Base-by-base conservation (phyloP, 2,797 vertebrate genomes). In the Melopsittacus undulatus region DNA sequence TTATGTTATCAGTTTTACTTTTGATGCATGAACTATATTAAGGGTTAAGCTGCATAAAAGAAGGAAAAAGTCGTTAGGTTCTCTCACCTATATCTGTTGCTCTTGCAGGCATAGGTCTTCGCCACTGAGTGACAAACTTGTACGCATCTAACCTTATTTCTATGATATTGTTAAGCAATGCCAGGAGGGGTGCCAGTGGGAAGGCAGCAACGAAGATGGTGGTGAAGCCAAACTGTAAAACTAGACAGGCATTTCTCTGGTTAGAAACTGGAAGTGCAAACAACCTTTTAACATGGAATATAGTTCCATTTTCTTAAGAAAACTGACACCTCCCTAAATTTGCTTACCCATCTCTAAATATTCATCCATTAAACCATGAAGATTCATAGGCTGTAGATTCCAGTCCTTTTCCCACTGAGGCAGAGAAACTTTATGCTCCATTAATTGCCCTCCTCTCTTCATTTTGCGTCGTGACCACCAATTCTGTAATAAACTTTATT, bases 381-480 rank as follows among this genome's bases (percentile, higher is more conserved):
- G 98, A 27, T 99, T 99, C 99, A 99, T 99, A 12, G 99, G 99
- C 92, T 99, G 99, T 84, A 99, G 97, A 95, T 99, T 99, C 99
- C 99, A 99, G 94, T 99, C 99, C 97, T 99, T 99, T 97, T 99
- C 99, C 99, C 99, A 99, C 95, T 99, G 99, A 56, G 99, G 99
- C 59, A 99, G 98, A 90, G 98, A 98, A 27, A 98, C 96, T 97
- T 99, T 99, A 63, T 98, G 98, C 87, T 99, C 98, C 85, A 99
- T 97, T 32, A 98, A 98, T n/a, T 97, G 98, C 13, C 99, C 97
- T 83, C 98, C 93, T 95, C 98, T 98, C 96, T 99, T 99, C 96
- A 99, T 99, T 97, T 99, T 99, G 90, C 99, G 98, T 20, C 99
- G 98, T 96, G 99, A 98, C 99, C 99, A 99, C 99, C 99, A 99